Percentiles rank a stretch among this genome's conserved stretches.
These are phyloP conservation scores for Polyommatus iphigenia DNA, from an alignment of 2,888 invertebrate species.

Conservation along the genomic window DNA sequence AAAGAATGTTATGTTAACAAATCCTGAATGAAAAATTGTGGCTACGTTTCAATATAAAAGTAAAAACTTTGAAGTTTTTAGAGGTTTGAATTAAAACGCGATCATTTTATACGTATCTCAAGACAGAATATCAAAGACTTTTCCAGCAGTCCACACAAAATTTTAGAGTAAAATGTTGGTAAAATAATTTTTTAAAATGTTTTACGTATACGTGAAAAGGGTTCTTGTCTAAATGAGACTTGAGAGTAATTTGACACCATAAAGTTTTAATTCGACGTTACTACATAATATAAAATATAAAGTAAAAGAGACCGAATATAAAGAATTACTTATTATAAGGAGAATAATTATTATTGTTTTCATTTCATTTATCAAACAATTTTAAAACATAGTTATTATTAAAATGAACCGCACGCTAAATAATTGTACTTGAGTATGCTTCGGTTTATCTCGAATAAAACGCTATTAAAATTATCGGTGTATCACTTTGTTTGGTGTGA, in stretches of 20 bases:
- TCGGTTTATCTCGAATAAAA: conserved; percentile 37
- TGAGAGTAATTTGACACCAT: not conserved
- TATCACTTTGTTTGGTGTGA: conserved; percentile 38
- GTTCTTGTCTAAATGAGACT: not conserved
- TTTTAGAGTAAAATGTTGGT: not conserved
- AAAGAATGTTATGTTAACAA: not conserved
- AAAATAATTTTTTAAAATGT: not conserved
- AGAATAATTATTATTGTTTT: not conserved
- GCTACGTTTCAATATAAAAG: not conserved
- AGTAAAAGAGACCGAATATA: too few species aligned
- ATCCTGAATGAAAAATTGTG: not conserved
- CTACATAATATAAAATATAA: too few species aligned
- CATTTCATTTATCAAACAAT: not conserved
- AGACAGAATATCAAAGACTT: not conserved
- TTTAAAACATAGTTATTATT: not conserved
- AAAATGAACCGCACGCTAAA: conserved; percentile 32
- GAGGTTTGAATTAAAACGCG: not conserved
- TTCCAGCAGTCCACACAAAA: not conserved
- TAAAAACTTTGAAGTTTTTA: not conserved
- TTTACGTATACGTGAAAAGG: not conserved
- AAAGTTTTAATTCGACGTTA: not conserved
- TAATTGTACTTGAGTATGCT: conserved; percentile 26
- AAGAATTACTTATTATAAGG: not conserved
- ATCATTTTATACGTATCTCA: not conserved
- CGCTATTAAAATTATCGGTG: conserved; percentile 40